Evolutionary conservation across 2,888 invertebrate genomes (phyloP), one percentile per base, ranked within the genome.

Genomic region (Idaea straminata): DNA sequence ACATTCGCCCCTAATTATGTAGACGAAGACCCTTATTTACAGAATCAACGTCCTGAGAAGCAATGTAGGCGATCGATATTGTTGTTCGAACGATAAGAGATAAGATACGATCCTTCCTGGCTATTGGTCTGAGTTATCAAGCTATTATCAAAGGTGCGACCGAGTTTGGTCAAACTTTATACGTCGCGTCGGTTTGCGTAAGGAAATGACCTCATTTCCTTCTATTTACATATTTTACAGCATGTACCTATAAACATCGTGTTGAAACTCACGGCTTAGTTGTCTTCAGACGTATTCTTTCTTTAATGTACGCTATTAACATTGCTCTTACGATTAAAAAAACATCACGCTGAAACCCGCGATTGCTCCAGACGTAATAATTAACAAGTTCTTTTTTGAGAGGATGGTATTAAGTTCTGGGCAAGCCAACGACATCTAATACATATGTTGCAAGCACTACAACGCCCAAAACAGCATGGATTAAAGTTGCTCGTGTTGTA

Each of bases 61-160:
- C 47, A 13, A 10, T 13, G 47, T 47, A 47, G 47, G 47, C 47
- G 13, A 47, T 47, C 47, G 47, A 47, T 47, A 47, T 47, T 47
- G 47, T 47, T 47, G 47, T 47, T 47, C 7, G 13, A 47, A 47
- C 10, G 61, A 61, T 61, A 61, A 61, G 38, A 38, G 62, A 62
- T 62, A 62, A 62, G 62, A 62, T 62, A 62, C 7, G 25, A 15
- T 13, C 57, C 47, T 35, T 3, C 6, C 38, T 13, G n/a, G 57
- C 25, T 10, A 62, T 57, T 15, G 62, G 62, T 34, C 7, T 10
- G 47, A 47, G 13, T 47, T 47, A 47, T 47, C 47, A 13, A 7
- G 61, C 6, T 34, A 36, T 35, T 25, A 25, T 25, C 25, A 25
- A 61, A 61, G 16, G 35, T 10, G 47, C 47, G 47, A 47, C 47